Evolutionary conservation across 2,797 vertebrate species (phyloP).

Genomic region (Echeneis naucrates): DNA sequence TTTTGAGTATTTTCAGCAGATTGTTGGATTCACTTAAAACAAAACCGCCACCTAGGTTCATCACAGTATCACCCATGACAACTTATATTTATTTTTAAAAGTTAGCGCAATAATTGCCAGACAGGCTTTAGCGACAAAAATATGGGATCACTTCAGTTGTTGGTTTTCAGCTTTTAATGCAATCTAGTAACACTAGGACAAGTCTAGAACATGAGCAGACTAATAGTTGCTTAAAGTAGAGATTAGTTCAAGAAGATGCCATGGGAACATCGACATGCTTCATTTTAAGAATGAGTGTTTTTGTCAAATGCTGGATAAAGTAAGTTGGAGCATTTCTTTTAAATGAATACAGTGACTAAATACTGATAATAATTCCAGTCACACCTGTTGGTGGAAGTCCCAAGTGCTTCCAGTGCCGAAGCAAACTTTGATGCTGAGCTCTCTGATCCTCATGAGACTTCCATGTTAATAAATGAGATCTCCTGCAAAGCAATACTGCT

Average conservation of each 20-base stretch:
- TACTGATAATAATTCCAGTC: slow-evolving; percentile 45
- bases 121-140: not conserved
- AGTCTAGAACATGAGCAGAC: too few species aligned
- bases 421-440: slow-evolving; percentile 75
- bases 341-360: slow-evolving; percentile 41
- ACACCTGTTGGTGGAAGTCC: slow-evolving; percentile 69
- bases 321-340: slow-evolving; percentile 8
- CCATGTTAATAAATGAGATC: slow-evolving; percentile 86
- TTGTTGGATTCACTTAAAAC: slow-evolving; percentile 11
- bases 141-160: not conserved
- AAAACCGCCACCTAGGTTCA: slow-evolving; percentile 3
- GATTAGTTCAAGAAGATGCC: not conserved
- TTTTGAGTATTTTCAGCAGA: slow-evolving; percentile 8
- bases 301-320: not conserved
- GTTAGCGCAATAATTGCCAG: slow-evolving; percentile 3
- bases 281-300: not conserved
- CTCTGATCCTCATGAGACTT: slow-evolving; percentile 79
- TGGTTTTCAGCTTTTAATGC: not conserved
- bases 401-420: slow-evolving; percentile 48
- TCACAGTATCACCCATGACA: not conserved
- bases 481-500: slow-evolving; percentile 81
- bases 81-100: slow-evolving; percentile 16
- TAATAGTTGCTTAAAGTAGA: not conserved
- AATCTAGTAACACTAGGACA: not conserved
- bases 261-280: not conserved